Percentiles rank a stretch among this genome's conserved stretches.
phyloP scores from a whole-genome alignment of 1,140 invertebrate species.

The Drosophila ercepeae region DNA sequence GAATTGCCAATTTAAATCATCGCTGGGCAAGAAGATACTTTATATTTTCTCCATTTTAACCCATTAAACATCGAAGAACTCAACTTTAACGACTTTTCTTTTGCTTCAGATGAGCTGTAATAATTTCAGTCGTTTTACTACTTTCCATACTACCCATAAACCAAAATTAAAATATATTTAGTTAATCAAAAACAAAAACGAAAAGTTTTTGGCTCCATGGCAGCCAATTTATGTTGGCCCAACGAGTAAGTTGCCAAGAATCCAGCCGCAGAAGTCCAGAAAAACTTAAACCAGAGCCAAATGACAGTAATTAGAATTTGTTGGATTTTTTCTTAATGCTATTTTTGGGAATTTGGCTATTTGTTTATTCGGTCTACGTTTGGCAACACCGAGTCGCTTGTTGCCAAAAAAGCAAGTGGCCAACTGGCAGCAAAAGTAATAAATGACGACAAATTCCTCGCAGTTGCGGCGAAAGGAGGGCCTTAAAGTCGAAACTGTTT shows the following conservation, averaged over 20 bases:
- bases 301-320: constrained; percentile 80
- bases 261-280: constrained; percentile 7
- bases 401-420: constrained; percentile 68
- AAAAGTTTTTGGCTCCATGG: constrained; percentile 38
- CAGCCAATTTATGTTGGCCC: constrained; percentile 46
- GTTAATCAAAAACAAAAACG: constrained; percentile 33
- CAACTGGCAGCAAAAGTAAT: constrained; percentile 64
- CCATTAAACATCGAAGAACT: background rate
- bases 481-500: constrained; percentile 46
- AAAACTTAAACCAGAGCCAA: constrained; percentile 65
- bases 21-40: background rate
- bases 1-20: constrained; percentile 48
- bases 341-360: constrained; percentile 16
- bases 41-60: background rate
- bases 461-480: constrained; percentile 24
- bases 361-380: constrained; percentile 30
- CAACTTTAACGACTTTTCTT: constrained; percentile 41
- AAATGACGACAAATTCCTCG: constrained; percentile 74
- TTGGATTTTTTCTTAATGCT: constrained; percentile 33
- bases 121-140: constrained; percentile 42
- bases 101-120: constrained; percentile 37
- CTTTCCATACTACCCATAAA: constrained; percentile 39
- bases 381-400: constrained; percentile 28
- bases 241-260: constrained; percentile 45
- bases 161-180: constrained; percentile 53